Evolutionary conservation across 2,797 vertebrate species (phyloP).

Genomic region (Macrochelys suwanniensis): DNA sequence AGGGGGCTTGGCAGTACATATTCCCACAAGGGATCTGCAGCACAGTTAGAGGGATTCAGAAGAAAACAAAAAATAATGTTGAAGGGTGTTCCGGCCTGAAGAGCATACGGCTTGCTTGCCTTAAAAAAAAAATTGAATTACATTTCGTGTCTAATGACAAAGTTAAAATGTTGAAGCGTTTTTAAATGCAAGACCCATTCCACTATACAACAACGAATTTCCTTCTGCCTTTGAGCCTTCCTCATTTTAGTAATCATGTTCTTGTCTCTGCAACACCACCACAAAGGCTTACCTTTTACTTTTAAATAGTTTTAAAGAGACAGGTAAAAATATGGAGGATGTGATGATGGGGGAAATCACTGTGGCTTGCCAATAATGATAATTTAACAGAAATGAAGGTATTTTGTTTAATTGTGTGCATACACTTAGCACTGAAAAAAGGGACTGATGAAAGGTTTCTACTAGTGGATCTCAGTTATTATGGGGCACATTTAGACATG

Average conservation of each 20-base stretch:
- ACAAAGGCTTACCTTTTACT: not conserved
- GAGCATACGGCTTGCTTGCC: not conserved
- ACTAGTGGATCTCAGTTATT: not conserved
- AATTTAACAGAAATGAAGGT: not conserved
- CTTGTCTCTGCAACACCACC: not conserved
- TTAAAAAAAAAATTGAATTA: not conserved
- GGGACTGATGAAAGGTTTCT: not conserved
- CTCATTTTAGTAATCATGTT: not conserved
- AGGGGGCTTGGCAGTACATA: not conserved
- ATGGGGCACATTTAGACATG: not conserved
- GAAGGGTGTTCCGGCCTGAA: not conserved
- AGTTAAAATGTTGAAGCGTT: not conserved
- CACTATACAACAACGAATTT: not conserved
- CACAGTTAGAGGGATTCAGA: not conserved
- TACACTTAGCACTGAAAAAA: not conserved
- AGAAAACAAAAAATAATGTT: not conserved
- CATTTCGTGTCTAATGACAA: not conserved
- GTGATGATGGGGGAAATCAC: not conserved
- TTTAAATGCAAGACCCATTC: not conserved
- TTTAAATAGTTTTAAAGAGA: not conserved
- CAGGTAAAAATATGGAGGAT: not conserved
- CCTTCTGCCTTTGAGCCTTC: not conserved
- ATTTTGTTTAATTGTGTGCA: not conserved
- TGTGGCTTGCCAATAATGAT: not conserved
- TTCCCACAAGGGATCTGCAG: not conserved